Conservation (phyloP, 2,113 vertebrate genomes). For the Brachyhypopomus occidentalis region DNA sequence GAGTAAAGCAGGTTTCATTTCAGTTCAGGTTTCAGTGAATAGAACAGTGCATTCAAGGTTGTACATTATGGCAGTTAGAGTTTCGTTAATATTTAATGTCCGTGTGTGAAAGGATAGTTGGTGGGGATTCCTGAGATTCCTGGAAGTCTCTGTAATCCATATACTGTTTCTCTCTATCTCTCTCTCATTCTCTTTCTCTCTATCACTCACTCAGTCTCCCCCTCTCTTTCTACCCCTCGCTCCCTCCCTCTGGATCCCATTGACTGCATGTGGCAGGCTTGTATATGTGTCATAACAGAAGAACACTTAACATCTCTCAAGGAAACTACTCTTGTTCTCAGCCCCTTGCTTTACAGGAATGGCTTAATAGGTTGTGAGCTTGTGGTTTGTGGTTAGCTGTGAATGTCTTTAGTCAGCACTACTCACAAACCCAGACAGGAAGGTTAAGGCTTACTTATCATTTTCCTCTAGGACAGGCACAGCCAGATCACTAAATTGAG, state of each 20-base stretch:
- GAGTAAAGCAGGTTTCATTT: background rate
- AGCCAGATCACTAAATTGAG: background rate
- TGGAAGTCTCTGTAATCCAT: conserved; percentile 40
- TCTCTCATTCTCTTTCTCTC: conserved; percentile 16
- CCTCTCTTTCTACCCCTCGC: background rate
- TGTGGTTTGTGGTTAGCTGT: conserved; percentile 9
- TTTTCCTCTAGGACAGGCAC: background rate
- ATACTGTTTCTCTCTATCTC: conserved; percentile 26
- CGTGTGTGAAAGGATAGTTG: background rate
- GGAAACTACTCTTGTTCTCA: background rate
- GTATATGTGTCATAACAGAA: background rate
- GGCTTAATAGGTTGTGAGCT: background rate
- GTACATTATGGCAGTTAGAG: background rate
- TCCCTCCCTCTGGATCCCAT: background rate
- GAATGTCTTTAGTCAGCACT: background rate
- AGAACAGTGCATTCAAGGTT: background rate
- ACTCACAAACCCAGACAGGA: background rate
- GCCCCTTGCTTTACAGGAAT: background rate
- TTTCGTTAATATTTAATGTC: conserved; percentile 46
- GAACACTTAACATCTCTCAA: background rate
- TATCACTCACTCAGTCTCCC: conserved; percentile 19
- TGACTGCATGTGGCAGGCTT: background rate
- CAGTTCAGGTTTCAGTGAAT: background rate
- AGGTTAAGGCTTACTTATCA: background rate
- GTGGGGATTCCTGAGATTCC: conserved; percentile 43